Conservation (phyloP, 2,797 vertebrate genomes). For the Acestrorhynchus altus region DNA sequence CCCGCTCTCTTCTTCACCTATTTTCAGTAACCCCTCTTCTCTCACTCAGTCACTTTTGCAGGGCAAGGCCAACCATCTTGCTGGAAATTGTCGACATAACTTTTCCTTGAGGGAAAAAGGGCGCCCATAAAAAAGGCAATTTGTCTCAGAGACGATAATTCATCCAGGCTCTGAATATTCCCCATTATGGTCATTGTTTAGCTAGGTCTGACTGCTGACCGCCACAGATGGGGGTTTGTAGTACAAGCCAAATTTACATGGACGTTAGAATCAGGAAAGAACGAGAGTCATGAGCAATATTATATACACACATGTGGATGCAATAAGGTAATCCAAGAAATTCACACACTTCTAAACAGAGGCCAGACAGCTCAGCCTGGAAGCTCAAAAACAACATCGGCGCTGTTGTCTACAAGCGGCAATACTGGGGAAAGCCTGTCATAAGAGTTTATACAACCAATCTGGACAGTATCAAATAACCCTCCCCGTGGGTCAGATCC, state of each 20-base stretch:
- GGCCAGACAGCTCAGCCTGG: neutral
- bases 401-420: neutral
- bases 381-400: neutral
- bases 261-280: slow-evolving; percentile 19
- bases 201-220: neutral
- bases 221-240: slow-evolving; percentile 22
- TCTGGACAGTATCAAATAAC: neutral
- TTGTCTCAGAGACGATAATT: slow-evolving; percentile 62
- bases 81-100: slow-evolving; percentile 44
- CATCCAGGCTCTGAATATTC: slow-evolving; percentile 54
- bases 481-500: neutral
- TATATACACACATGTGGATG: slow-evolving; percentile 20
- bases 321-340: slow-evolving; percentile 14
- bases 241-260: slow-evolving; percentile 40
- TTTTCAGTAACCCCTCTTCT: slow-evolving; percentile 13
- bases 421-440: neutral
- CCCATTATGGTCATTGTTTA: slow-evolving; percentile 49
- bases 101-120: slow-evolving; percentile 28
- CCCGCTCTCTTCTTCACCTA: slow-evolving; percentile 11
- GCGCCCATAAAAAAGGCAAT: slow-evolving; percentile 60
- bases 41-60: slow-evolving; percentile 18
- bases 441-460: neutral
- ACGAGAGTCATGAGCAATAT: slow-evolving; percentile 9
- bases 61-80: slow-evolving; percentile 42
- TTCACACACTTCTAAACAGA: slow-evolving; percentile 30